phyloP scores from a whole-genome alignment of 2,888 invertebrate species.

The Idaea dimidiata region DNA sequence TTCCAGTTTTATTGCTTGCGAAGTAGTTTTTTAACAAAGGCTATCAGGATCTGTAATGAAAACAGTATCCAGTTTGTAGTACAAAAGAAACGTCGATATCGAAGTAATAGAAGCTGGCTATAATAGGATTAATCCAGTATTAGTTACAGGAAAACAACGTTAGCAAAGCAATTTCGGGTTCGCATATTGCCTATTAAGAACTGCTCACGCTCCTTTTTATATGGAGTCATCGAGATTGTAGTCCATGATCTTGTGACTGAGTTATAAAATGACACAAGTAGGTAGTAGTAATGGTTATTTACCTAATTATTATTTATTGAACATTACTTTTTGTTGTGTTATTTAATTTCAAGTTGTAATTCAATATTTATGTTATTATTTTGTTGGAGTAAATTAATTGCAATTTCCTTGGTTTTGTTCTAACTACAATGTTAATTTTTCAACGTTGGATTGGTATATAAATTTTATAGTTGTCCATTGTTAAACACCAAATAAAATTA shows the following conservation, averaged over 20 bases:
- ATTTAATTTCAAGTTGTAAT: too few species aligned
- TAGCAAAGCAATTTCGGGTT: conserved; percentile 77
- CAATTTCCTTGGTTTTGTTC: too few species aligned
- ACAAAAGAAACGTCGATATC: conserved; percentile 34
- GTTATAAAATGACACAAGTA: not conserved
- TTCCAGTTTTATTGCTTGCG: not conserved
- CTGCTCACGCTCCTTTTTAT: conserved; percentile 33
- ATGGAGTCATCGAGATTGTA: conserved; percentile 5
- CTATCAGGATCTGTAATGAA: not conserved
- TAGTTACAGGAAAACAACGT: conserved; percentile 74
- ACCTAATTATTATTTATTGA: too few species aligned
- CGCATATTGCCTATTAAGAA: conserved; percentile 78
- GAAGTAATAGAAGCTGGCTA: conserved; percentile 50
- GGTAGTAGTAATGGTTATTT: not conserved
- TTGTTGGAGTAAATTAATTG: too few species aligned
- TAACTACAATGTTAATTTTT: too few species aligned
- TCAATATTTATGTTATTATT: too few species aligned
- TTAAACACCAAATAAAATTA: too few species aligned
- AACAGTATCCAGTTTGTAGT: not conserved
- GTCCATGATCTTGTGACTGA: not conserved
- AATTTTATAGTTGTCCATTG: too few species aligned
- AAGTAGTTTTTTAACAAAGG: not conserved
- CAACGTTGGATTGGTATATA: too few species aligned
- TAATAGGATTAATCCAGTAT: conserved; percentile 70
- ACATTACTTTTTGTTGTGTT: too few species aligned